Evolutionary conservation across 2,797 vertebrate species (phyloP).

Genomic region (Anabas testudineus): DNA sequence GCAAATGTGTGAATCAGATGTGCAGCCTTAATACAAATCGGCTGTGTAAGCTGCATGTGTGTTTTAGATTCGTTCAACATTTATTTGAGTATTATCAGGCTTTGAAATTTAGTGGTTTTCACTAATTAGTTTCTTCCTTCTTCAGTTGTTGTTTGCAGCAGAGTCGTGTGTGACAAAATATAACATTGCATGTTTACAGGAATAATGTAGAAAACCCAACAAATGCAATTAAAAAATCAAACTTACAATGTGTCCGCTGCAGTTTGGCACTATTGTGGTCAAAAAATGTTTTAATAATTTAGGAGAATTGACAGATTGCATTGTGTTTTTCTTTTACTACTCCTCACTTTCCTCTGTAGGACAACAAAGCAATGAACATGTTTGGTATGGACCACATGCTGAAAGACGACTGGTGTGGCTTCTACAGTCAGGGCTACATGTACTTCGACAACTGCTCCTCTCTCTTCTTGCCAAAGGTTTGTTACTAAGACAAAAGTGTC

Average conservation of each 20-base stretch:
- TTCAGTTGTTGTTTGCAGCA: too few relatives aligned
- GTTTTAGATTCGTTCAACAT: neutral
- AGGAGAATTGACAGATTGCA: neutral
- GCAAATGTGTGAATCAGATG: constrained; percentile 6
- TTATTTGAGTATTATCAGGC: neutral
- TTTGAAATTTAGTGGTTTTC: too few relatives aligned
- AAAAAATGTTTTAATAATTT: neutral
- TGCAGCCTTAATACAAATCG: neutral
- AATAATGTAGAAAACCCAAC: too few relatives aligned
- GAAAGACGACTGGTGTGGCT: constrained; percentile 83
- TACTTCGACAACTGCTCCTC: constrained; percentile 88
- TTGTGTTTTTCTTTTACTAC: neutral
- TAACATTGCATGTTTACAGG: too few relatives aligned
- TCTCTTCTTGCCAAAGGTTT: constrained; percentile 90
- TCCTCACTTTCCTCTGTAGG: constrained; percentile 51
- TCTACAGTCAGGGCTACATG: constrained; percentile 84
- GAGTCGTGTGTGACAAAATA: too few relatives aligned
- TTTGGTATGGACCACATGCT: constrained; percentile 81
- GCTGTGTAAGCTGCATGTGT: neutral
- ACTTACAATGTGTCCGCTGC: too few relatives aligned
- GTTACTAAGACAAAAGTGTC: constrained; percentile 9
- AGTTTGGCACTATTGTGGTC: too few relatives aligned
- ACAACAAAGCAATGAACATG: constrained; percentile 79
- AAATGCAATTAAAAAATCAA: too few relatives aligned
- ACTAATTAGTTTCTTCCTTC: too few relatives aligned